These are phyloP conservation scores for Drosophila anomalata DNA, from an alignment of 2,888 invertebrate genomes.

Conservation along the genomic window DNA sequence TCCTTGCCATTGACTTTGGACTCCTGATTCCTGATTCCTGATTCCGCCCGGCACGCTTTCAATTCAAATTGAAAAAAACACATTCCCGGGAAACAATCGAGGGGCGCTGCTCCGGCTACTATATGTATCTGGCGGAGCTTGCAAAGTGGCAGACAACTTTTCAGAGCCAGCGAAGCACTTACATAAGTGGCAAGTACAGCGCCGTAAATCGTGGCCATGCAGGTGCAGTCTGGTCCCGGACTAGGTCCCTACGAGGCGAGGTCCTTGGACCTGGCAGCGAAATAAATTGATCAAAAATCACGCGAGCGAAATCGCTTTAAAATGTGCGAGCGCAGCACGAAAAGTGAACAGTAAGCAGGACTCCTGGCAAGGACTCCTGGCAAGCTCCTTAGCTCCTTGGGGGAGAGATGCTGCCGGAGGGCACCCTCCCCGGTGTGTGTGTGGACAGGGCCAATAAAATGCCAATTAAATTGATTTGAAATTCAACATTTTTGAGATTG, in stretches of 20 bases:
- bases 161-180: slow-evolving; percentile 13
- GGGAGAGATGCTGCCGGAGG: not conserved
- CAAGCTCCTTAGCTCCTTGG: not conserved
- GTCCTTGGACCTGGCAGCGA: slow-evolving; percentile 25
- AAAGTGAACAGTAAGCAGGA: not conserved
- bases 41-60: slow-evolving; percentile 28
- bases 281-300: slow-evolving; percentile 66
- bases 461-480: slow-evolving; percentile 70
- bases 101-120: not conserved
- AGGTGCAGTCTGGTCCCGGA: slow-evolving; percentile 22
- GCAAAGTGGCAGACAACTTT: slow-evolving; percentile 16
- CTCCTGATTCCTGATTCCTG: not conserved
- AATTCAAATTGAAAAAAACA: slow-evolving; percentile 43
- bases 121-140: not conserved
- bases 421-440: not conserved
- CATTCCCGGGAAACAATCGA: slow-evolving; percentile 48
- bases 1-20: slow-evolving; percentile 15
- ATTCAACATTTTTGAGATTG: slow-evolving; percentile 44
- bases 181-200: slow-evolving; percentile 44
- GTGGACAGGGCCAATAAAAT: slow-evolving; percentile 30
- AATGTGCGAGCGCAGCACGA: slow-evolving; percentile 47
- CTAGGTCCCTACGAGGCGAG: slow-evolving; percentile 7
- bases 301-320: slow-evolving; percentile 57
- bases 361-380: not conserved
- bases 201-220: slow-evolving; percentile 24